Evolutionary conservation across 1,140 invertebrate genomes (phyloP), one percentile per base, ranked within the genome.

Genomic region (Antheraea pernyi): DNA sequence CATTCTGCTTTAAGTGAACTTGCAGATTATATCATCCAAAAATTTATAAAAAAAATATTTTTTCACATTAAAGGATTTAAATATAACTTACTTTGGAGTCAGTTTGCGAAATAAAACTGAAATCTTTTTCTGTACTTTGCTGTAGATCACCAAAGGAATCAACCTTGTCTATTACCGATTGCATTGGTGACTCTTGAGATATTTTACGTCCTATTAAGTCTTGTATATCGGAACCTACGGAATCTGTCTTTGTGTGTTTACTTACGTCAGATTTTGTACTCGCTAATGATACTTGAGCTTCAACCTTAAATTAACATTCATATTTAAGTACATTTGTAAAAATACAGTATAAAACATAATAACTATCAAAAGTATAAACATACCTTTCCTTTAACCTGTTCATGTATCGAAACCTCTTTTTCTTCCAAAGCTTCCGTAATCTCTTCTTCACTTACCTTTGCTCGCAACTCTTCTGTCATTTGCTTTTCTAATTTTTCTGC

Each of bases 71-170:
- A 30, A 30, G 22, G 4, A 30, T 30, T 30, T 30, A 30, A 30
- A 58, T 63, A 65, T 61, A 18, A 58, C 9, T 60, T 79, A 93
- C 91, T 82, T 92, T 93, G 16, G 92, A 93, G 75, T 93, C 92
- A 53, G 92, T 91, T 79, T 93, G 91, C n/a, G 92, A 93, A 19
- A 92, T 79, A 77, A 88, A 91, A 79, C 91, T 92, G 59, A 89
- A 82, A 39, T 93, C 92, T 81, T 83, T 91, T 72, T 93, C 92
- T 48, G 91, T 93, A 69, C 91, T 92, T 73, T 91, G 92, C 72
- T 91, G 91, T 66, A 92, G 82, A 65, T 92, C 91, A 67, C 83
- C 88, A 13, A 90, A 80, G 7, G 92, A 93, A 75, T 93, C 92
- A 19, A 84, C 83, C 76, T 90, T 92, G 59, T 91, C 92, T 65